Base-by-base conservation (phyloP, 2,888 invertebrate species). In the Malacosoma neustria region DNA sequence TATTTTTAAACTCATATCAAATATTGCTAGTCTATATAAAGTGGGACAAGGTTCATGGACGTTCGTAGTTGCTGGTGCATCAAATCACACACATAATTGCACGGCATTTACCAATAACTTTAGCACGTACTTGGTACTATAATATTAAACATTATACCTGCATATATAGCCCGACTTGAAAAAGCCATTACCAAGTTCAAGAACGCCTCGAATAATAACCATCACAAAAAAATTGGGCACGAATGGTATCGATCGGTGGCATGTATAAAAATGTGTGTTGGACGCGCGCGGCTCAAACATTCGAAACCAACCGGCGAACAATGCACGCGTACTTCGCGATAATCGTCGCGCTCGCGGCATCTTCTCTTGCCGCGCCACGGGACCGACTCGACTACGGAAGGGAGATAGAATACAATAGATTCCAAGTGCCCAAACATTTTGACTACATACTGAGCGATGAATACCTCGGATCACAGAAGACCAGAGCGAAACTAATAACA, bases 1-100 rank as follows among this genome's bases (percentile, higher is more conserved):
- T n/a, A n/a, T n/a, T n/a, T n/a, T n/a, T n/a, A n/a, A n/a, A n/a
- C n/a, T n/a, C n/a, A n/a, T n/a, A n/a, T n/a, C n/a, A n/a, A n/a
- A n/a, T n/a, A n/a, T n/a, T n/a, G n/a, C n/a, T n/a, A n/a, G n/a
- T n/a, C n/a, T n/a, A n/a, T n/a, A n/a, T n/a, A n/a, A 81, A 79
- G 72, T 84, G 60, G 84, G 74, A 76, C 82, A 76, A 85, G 82
- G 84, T 81, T 81, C 79, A 76, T 69, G 68, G 71, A 62, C 73
- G 73, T 72, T 67, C 67, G 69, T 61, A 69, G 55, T 55, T 65
- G 65, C 55, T 53, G 57, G 61, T 68, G 68, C 69, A 72, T 70
- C 68, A 68, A 71, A 71, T 67, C 59, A 68, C 62, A 60, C 46
- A 2, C 5, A 22, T 22, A 22, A 22, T 22, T 22, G 22, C 7